Evolutionary conservation across 2,797 vertebrate species (phyloP).

Genomic region (Ceryle rudis): DNA sequence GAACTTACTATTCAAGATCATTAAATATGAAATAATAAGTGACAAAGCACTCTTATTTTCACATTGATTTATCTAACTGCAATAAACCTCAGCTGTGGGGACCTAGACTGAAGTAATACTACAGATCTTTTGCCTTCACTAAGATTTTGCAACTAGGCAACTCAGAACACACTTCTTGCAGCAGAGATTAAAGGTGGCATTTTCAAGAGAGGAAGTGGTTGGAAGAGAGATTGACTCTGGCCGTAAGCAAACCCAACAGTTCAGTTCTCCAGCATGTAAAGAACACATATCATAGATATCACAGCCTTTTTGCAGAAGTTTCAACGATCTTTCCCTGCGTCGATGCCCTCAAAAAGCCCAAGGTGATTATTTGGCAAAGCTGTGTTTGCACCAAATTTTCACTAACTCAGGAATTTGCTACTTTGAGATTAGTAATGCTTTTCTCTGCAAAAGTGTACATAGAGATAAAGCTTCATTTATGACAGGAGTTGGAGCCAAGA

Average conservation of each 20-base stretch:
- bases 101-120: neutral
- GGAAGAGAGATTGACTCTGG: neutral
- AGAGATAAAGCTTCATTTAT: neutral
- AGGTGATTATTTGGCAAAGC: neutral
- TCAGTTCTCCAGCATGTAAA: neutral
- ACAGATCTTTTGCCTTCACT: neutral
- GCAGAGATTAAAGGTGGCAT: neutral
- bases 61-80: neutral
- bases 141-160: neutral
- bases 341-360: rapidly evolving
- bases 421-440: neutral
- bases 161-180: neutral
- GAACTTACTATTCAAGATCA: neutral
- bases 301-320: neutral
- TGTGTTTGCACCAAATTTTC: neutral
- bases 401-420: neutral
- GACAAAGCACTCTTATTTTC: neutral
- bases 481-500: neutral
- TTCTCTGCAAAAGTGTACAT: neutral
- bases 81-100: neutral
- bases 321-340: neutral
- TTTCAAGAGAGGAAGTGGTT: neutral
- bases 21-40: neutral
- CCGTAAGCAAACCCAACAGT: neutral
- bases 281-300: neutral